Percentiles rank a stretch among this genome's conserved stretches.
Evolutionary conservation across 2,797 vertebrate species (phyloP).

Genomic region (Scyliorhinus canicula): DNA sequence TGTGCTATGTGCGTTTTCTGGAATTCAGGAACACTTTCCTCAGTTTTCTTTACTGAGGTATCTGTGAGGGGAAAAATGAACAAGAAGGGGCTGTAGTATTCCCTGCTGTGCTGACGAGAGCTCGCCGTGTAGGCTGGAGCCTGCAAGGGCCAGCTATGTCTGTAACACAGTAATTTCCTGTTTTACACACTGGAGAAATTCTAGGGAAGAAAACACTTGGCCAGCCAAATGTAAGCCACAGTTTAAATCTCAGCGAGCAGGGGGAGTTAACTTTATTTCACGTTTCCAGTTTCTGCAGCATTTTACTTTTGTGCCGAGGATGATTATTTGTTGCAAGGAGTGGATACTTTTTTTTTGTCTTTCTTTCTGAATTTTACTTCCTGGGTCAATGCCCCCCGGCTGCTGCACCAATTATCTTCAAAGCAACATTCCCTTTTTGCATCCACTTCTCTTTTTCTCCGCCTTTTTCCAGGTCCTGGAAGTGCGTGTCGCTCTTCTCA

Average conservation of each 20-base stretch:
- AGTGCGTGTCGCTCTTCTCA: neutral
- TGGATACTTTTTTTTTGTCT: neutral
- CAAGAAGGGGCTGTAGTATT: constrained; percentile 2
- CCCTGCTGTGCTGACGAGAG: constrained; percentile 8
- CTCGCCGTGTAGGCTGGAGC: neutral
- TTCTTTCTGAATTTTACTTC: neutral
- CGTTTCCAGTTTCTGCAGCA: neutral
- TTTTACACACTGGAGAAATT: constrained; percentile 10
- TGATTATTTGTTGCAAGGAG: neutral
- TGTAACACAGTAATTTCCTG: constrained; percentile 33
- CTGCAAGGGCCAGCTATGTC: neutral
- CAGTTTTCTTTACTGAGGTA: constrained; percentile 29
- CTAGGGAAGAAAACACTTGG: neutral
- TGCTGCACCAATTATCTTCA: too few relatives aligned
- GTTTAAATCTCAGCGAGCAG: neutral
- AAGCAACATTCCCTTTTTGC: neutral
- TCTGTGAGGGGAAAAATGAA: constrained; percentile 12
- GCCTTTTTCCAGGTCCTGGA: neutral
- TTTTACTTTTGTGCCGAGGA: neutral
- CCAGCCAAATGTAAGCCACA: neutral
- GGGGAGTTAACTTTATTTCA: neutral
- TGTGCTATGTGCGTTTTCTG: constrained; percentile 28
- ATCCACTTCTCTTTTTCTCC: neutral
- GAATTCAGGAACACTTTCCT: constrained; percentile 36
- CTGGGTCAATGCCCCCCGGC: neutral